Conservation (phyloP, 2,113 vertebrate species). For the Sisor rabdophorus region DNA sequence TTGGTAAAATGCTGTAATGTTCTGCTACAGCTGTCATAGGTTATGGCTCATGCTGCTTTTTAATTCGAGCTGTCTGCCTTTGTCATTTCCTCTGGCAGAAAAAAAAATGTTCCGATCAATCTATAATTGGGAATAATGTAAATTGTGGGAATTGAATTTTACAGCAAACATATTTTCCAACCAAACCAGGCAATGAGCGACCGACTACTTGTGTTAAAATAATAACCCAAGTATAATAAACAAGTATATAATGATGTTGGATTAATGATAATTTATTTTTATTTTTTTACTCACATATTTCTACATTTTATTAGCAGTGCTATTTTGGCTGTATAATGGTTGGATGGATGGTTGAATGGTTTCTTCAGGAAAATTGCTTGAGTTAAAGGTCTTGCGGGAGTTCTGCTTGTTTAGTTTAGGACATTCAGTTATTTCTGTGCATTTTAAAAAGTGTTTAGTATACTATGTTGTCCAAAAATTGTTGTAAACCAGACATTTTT, state of each 20-base stretch:
- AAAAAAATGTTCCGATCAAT: not conserved
- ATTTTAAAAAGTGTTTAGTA: not conserved
- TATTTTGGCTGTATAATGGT: too few species aligned
- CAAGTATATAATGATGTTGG: not conserved
- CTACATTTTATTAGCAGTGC: not conserved
- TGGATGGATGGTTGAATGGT: too few species aligned
- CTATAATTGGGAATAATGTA: not conserved
- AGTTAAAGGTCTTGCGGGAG: not conserved
- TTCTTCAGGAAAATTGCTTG: not conserved
- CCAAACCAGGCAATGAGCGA: not conserved
- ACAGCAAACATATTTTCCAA: not conserved
- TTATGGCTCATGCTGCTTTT: not conserved
- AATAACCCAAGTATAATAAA: too few species aligned
- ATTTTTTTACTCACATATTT: not conserved
- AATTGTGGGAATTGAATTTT: not conserved
- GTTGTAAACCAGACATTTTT: not conserved
- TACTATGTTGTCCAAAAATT: not conserved
- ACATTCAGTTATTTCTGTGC: not conserved
- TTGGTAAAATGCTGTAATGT: not conserved
- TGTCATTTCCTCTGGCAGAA: not conserved
- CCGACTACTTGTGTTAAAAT: not conserved
- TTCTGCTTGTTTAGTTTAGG: conserved; percentile 6
- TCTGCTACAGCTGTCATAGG: not conserved
- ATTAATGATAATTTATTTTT: too few species aligned
- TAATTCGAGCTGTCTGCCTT: not conserved